Conservation (phyloP, 1,140 invertebrate species). For the Penaeus chinensis region DNA sequence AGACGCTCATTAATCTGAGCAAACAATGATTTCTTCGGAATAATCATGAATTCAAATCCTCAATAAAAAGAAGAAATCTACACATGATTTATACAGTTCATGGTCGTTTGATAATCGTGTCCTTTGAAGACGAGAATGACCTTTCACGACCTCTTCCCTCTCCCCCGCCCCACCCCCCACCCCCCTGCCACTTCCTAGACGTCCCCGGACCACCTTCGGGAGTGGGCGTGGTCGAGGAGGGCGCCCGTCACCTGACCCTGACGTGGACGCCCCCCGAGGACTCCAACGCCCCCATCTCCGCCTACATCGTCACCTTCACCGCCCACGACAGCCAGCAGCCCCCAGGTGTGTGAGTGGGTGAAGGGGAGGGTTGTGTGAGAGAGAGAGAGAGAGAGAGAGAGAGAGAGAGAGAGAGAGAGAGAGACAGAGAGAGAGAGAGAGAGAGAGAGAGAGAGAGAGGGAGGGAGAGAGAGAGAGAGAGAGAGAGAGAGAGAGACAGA, state of each 20-base stretch:
- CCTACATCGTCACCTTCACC: conserved; percentile 67
- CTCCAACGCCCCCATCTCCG: conserved; percentile 69
- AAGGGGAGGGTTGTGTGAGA: not conserved
- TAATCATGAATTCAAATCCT: no score
- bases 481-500: no score
- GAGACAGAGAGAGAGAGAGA: no score
- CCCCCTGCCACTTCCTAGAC: conserved; percentile 65
- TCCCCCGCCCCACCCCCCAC: not conserved
- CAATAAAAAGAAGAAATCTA: no score
- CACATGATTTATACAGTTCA: not conserved
- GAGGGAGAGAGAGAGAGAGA: no score
- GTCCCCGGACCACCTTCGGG: conserved; percentile 67
- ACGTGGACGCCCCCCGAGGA: conserved; percentile 68
- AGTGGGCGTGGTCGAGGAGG: conserved; percentile 65
- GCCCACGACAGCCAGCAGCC: conserved; percentile 63
- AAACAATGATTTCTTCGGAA: no score
- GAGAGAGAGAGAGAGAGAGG: no score
- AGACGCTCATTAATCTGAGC: no score
- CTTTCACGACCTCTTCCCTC: not conserved
- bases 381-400: no score
- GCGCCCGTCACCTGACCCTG: conserved; percentile 66
- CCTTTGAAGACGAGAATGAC: conserved; percentile 1
- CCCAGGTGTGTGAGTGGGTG: not conserved
- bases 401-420: no score
- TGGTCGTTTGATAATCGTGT: not conserved